These are phyloP conservation scores for Gopherus flavomarginatus DNA, from an alignment of 2,113 vertebrate species.

Conservation along the genomic window DNA sequence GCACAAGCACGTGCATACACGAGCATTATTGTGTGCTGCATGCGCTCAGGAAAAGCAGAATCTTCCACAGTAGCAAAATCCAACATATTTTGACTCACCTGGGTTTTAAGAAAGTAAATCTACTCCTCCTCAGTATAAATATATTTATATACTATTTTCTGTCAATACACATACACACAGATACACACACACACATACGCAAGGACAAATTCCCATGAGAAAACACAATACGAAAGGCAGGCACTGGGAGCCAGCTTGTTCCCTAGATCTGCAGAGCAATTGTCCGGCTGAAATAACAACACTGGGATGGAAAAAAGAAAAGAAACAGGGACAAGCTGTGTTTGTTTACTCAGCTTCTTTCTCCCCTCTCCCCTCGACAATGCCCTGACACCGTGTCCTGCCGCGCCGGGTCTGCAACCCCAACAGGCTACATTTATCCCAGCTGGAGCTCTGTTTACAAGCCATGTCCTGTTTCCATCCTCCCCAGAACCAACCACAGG, in stretches of 20 bases:
- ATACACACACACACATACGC: background rate
- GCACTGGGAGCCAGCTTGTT: conserved; percentile 49
- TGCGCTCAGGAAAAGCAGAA: background rate
- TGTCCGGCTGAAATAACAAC: conserved; percentile 82
- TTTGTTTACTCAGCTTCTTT: conserved; percentile 83
- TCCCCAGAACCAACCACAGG: conserved; percentile 52
- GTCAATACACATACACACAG: background rate
- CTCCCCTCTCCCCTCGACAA: conserved; percentile 72
- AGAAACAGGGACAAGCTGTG: conserved; percentile 52
- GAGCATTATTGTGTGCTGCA: fast-evolving
- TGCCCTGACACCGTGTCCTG: conserved; percentile 78
- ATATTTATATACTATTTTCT: background rate
- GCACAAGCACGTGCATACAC: background rate
- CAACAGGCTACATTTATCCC: conserved; percentile 78
- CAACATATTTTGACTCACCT: background rate
- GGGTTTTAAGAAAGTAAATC: background rate
- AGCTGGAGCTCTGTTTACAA: conserved; percentile 84
- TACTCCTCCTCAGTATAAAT: background rate
- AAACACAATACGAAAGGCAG: conserved; percentile 13
- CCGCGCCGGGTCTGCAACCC: conserved; percentile 63
- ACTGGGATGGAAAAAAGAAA: conserved; percentile 42
- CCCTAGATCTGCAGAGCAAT: conserved; percentile 64
- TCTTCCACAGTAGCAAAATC: background rate
- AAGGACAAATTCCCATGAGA: conserved; percentile 14
- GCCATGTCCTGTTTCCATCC: conserved; percentile 81